Evolutionary conservation across 1,140 invertebrate species (phyloP).

Genomic region (Zaprionus ghesquierei): DNA sequence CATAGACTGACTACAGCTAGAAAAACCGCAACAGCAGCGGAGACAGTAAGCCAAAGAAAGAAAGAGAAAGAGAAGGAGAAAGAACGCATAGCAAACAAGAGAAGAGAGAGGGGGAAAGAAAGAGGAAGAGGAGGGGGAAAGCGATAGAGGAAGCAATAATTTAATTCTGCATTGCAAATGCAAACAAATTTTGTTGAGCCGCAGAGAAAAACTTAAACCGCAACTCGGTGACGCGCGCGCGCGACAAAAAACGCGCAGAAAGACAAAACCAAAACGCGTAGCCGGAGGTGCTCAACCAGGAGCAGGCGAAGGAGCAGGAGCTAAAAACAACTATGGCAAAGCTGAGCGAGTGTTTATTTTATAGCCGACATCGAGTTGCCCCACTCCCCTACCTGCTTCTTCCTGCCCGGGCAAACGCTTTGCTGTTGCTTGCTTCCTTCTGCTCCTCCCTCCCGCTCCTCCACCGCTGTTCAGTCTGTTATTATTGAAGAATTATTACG

Average conservation of each 20-base stretch:
- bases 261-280: constrained; percentile 33
- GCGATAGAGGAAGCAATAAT: constrained; percentile 71
- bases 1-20: constrained; percentile 19
- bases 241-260: constrained; percentile 53
- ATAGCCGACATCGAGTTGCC: constrained; percentile 72
- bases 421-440: constrained; percentile 17
- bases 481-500: constrained; percentile 78
- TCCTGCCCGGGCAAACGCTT: constrained; percentile 63
- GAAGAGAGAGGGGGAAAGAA: neutral
- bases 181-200: constrained; percentile 77
- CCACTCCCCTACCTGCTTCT: constrained; percentile 15
- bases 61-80: neutral
- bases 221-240: constrained; percentile 22
- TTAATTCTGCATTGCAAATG: constrained; percentile 80
- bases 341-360: constrained; percentile 78
- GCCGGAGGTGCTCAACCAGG: constrained; percentile 3
- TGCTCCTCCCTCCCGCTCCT: neutral
- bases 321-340: constrained; percentile 35
- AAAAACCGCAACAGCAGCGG: constrained; percentile 40
- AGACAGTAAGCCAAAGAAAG: constrained; percentile 29
- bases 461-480: constrained; percentile 33
- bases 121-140: neutral
- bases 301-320: neutral
- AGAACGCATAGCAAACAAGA: constrained; percentile 41
- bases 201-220: constrained; percentile 73